These are phyloP conservation scores for Agelaius phoeniceus DNA, from an alignment of 2,113 vertebrate species.

Conservation along the genomic window DNA sequence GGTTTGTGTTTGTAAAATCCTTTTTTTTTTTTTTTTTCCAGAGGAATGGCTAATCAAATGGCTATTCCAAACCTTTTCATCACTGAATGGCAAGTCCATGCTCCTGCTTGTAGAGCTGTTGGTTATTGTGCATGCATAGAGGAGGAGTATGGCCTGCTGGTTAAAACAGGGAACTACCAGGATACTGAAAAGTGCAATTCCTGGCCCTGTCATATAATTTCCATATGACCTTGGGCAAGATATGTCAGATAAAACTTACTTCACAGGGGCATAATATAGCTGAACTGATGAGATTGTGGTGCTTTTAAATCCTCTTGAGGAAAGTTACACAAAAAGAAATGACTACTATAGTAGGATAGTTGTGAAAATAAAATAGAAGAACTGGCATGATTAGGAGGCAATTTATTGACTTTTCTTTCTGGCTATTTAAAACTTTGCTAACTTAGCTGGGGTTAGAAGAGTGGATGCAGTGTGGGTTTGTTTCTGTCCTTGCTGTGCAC, in stretches of 20 bases:
- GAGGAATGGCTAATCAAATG: not conserved
- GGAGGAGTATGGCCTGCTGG: slow-evolving; percentile 49
- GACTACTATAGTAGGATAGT: not conserved
- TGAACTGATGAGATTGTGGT: slow-evolving; percentile 21
- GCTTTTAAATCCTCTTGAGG: slow-evolving; percentile 30
- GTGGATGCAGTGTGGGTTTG: not conserved
- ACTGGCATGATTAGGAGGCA: not conserved
- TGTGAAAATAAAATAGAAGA: slow-evolving; percentile 2
- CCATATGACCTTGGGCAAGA: slow-evolving; percentile 17
- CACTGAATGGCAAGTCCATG: not conserved
- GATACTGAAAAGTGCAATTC: not conserved
- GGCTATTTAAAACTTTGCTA: not conserved
- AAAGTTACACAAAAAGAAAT: slow-evolving; percentile 15
- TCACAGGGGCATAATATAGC: not conserved
- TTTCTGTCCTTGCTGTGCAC: slow-evolving; percentile 29
- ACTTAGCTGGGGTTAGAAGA: not conserved
- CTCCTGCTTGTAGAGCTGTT: not conserved
- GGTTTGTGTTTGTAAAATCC: not conserved
- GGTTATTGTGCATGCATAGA: not conserved
- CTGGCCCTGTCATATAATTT: not conserved
- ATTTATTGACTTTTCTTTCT: not conserved
- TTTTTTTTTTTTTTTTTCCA: not conserved
- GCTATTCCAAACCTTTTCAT: not conserved
- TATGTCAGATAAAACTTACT: slow-evolving; percentile 2
- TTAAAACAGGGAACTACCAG: slow-evolving; percentile 12